Percentiles rank a stretch among this genome's conserved stretches.
These are phyloP conservation scores for Eueremaeus valkanovi DNA, from an alignment of 2,888 invertebrate genomes.

Conservation along the genomic window DNA sequence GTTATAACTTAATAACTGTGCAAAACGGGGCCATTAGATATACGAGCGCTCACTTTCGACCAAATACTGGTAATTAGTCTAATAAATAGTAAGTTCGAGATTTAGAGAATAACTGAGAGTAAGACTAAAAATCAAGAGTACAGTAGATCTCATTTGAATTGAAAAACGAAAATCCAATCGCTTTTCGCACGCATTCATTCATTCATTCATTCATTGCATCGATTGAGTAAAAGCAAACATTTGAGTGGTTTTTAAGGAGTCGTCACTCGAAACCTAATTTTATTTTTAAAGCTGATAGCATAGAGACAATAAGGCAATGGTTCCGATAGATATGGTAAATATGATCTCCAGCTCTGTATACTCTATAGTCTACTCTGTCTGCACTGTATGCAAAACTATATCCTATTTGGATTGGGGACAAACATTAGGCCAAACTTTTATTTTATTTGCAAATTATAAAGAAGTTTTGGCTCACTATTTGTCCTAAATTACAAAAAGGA, in stretches of 20 bases:
- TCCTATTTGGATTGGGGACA: neutral
- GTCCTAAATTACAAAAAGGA: neutral
- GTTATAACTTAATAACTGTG: too few relatives aligned
- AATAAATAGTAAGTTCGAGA: neutral
- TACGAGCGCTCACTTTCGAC: neutral
- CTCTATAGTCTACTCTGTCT: too few relatives aligned
- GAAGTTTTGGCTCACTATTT: conserved; percentile 2
- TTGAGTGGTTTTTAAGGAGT: neutral
- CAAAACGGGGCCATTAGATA: too few relatives aligned
- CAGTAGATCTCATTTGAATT: neutral
- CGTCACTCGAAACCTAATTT: neutral
- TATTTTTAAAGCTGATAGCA: neutral
- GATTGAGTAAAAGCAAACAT: too few relatives aligned
- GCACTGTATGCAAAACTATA: neutral
- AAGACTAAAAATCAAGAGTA: neutral
- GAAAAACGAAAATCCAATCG: neutral
- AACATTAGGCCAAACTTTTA: conserved; percentile 17
- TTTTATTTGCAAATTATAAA: conserved; percentile 1
- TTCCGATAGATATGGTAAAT: too few relatives aligned
- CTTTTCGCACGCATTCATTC: neutral
- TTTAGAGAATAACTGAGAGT: neutral
- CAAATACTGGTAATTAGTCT: neutral
- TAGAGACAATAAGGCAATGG: neutral
- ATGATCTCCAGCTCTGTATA: too few relatives aligned
- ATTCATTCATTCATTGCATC: too few relatives aligned